Base-by-base conservation (phyloP, 53 echinoderm and acorn worm genomes). In the Glandiceps talaboti region DNA sequence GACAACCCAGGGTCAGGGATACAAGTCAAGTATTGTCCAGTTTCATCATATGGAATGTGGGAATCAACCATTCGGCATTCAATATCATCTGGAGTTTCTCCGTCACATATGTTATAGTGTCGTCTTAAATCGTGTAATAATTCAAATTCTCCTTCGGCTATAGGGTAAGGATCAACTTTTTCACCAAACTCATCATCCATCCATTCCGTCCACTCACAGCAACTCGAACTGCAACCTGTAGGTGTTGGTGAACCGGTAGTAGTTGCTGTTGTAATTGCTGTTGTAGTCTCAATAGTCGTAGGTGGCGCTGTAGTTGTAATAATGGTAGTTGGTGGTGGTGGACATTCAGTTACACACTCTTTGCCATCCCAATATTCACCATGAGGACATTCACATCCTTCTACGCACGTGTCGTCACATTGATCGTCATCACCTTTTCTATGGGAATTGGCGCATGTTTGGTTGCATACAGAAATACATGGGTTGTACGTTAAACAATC, bases 131-230 rank as follows among this genome's bases (percentile, higher is more conserved):
- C 85, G 1, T 30, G 30, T 0, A 79, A 45, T 28, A 85, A 75
- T 30, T 85, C 85, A 27, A 25, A 79, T 33, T 85, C 85, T 1
- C n/a, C 74, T 31, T 6, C 32, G 0, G 0, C n/a, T n/a, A n/a
- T n/a, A 73, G 45, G 75, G 1, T 28, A 33, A 29, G 64, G 79
- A 26, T 85, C 80, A 25, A 33, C 14, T 14, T 80, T 80, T 0
- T 80, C 80, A n/a, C n/a, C n/a, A n/a, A n/a, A n/a, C 33, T 85
- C 85, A 30, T 85, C 85, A 76, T 85, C 85, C 80, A 85, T 1
- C 64, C 64, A 45, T 45, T 45, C 64, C 20, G 64, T 45, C 64
- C 64, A 45, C 20, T 45, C 64, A 45, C 64, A 45, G 64, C 64
- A 45, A n/a, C n/a, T n/a, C n/a, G n/a, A n/a, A n/a, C n/a, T n/a